phyloP scores from a whole-genome alignment of 1,140 invertebrate genomes.

The Coboldia fuscipes region DNA sequence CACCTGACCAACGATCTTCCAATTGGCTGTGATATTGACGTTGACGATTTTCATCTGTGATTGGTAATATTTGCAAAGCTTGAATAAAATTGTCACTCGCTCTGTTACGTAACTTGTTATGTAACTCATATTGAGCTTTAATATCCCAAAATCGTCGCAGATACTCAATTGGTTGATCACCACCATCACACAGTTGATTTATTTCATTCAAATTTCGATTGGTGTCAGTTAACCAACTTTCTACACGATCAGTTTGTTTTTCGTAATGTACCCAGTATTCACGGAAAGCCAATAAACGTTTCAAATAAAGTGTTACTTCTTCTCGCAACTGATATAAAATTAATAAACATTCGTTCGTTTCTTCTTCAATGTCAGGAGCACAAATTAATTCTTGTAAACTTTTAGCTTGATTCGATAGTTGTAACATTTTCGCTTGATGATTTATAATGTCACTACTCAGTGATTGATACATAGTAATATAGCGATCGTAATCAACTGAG shows the following conservation, averaged over 20 bases:
- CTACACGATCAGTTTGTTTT: slow-evolving; percentile 41
- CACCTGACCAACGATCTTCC: slow-evolving; percentile 47
- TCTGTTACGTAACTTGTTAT: slow-evolving; percentile 53
- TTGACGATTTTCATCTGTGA: slow-evolving; percentile 61
- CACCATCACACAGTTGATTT: slow-evolving; percentile 25
- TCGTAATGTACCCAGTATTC: slow-evolving; percentile 57
- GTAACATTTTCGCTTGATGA: slow-evolving; percentile 50
- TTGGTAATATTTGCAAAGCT: slow-evolving; percentile 47
- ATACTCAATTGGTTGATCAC: slow-evolving; percentile 36
- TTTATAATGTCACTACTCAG: slow-evolving; percentile 51
- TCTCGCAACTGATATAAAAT: slow-evolving; percentile 46
- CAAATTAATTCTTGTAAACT: slow-evolving; percentile 48
- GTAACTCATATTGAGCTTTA: slow-evolving; percentile 69
- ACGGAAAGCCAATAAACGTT: slow-evolving; percentile 43
- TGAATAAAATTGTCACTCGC: slow-evolving; percentile 49
- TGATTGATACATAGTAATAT: slow-evolving; percentile 61
- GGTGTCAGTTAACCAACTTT: slow-evolving; percentile 47
- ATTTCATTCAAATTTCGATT: slow-evolving; percentile 35
- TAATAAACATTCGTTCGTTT: slow-evolving; percentile 42
- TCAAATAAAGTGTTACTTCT: slow-evolving; percentile 44
- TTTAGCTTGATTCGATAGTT: slow-evolving; percentile 45
- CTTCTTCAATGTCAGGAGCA: slow-evolving; percentile 45
- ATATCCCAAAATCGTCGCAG: slow-evolving; percentile 70
- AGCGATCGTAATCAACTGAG: slow-evolving; percentile 60
- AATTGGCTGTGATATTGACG: slow-evolving; percentile 51